Evolutionary conservation across 2,797 vertebrate species (phyloP).

Genomic region (Coregonus suidteri): DNA sequence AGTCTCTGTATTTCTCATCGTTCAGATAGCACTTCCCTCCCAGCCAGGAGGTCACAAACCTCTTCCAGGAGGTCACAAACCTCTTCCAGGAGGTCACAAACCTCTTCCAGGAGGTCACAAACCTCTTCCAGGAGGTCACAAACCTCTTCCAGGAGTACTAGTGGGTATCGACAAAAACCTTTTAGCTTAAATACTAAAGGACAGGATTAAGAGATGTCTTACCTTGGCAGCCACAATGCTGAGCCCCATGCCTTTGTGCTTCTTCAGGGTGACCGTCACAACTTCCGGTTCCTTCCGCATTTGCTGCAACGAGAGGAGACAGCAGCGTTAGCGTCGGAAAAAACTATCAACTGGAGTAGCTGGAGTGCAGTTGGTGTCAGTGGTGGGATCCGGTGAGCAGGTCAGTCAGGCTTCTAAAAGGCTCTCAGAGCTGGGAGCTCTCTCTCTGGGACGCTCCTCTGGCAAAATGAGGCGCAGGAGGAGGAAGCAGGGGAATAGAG

Average conservation of each 20-base stretch:
- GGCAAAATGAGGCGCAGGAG: conserved; percentile 28
- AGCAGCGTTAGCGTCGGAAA: not conserved
- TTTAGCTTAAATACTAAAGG: not conserved
- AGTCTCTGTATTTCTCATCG: too few relatives aligned
- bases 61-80: too few relatives aligned
- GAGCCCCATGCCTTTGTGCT: conserved; percentile 98
- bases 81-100: not conserved
- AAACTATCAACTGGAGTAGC: not conserved
- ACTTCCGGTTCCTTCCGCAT: conserved; percentile 97
- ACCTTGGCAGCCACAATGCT: conserved; percentile 99
- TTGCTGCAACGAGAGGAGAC: conserved; percentile 71
- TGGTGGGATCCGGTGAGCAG: not conserved
- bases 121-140: not conserved
- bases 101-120: too few relatives aligned
- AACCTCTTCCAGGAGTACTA: conserved; percentile 13
- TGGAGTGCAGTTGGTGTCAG: not conserved
- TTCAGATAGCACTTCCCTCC: not conserved
- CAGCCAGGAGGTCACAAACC: not conserved
- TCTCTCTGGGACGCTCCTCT: conserved; percentile 3
- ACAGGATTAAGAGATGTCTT: conserved; percentile 50
- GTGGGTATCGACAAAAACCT: not conserved
- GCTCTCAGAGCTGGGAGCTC: not conserved
- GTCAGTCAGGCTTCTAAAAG: conserved; percentile 5
- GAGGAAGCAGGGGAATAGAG: conserved; percentile 39
- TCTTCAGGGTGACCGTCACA: conserved; percentile 97